Evolutionary conservation across 1,140 invertebrate species (phyloP).

Genomic region (Pseudomyrmex sp.): DNA sequence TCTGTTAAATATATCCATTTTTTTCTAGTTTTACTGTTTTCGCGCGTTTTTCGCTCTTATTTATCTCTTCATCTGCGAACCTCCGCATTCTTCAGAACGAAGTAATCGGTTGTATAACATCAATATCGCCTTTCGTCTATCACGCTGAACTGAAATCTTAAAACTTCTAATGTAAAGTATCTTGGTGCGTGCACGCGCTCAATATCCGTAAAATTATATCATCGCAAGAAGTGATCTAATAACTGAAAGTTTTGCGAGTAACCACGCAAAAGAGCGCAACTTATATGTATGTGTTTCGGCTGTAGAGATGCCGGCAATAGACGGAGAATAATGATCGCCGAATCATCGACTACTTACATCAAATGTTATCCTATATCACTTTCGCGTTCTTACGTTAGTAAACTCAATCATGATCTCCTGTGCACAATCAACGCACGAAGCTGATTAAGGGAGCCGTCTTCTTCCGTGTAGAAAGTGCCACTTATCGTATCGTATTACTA

Average conservation of each 20-base stretch:
- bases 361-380: background rate
- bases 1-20: background rate
- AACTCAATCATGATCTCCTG: constrained; percentile 31
- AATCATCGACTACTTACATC: background rate
- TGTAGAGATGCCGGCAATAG: background rate
- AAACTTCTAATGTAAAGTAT: background rate
- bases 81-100: background rate
- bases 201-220: constrained; percentile 24
- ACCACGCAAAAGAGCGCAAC: background rate
- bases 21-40: background rate
- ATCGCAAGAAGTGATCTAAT: background rate
- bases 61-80: background rate
- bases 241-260: background rate
- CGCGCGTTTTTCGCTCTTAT: background rate
- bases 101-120: constrained; percentile 37
- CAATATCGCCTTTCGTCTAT: background rate
- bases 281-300: no score
- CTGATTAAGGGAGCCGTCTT: constrained; percentile 36
- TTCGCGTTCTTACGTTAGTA: background rate
- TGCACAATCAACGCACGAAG: constrained; percentile 9
- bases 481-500: constrained; percentile 67
- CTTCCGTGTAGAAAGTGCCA: constrained; percentile 79
- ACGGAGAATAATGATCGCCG: background rate
- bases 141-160: background rate
- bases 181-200: background rate